Conservation (phyloP, 2,113 vertebrate species). For the Psophia crepitans region DNA sequence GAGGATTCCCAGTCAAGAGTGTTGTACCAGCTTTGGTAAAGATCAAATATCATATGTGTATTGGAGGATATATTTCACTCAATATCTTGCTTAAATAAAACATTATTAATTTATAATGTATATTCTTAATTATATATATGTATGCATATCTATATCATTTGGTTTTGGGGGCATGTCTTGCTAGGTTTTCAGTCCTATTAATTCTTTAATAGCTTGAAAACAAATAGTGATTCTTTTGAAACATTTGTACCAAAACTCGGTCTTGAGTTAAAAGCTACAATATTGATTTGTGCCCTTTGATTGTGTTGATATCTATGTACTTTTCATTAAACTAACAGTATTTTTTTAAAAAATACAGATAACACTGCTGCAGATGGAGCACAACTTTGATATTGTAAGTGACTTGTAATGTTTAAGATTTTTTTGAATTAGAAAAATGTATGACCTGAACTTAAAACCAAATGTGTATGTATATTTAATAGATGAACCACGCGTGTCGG, state of each 20-base stretch:
- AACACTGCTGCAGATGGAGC: slow-evolving; percentile 98
- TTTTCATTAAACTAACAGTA: not conserved
- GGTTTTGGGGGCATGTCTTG: not conserved
- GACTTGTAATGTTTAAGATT: not conserved
- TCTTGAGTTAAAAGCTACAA: not conserved
- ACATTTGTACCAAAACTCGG: not conserved
- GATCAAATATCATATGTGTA: not conserved
- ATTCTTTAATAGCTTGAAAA: not conserved
- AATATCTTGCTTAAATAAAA: not conserved
- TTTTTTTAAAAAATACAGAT: slow-evolving; percentile 79
- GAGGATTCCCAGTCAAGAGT: slow-evolving; percentile 97
- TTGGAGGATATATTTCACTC: not conserved
- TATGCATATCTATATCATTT: not conserved
- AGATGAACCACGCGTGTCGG: slow-evolving; percentile 99
- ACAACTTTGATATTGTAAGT: slow-evolving; percentile 99
- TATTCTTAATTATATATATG: not conserved
- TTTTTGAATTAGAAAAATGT: not conserved
- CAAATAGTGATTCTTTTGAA: not conserved
- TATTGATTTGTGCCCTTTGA: not conserved
- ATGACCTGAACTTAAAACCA: not conserved
- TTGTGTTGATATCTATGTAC: not conserved
- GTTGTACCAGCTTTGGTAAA: slow-evolving; percentile 97
- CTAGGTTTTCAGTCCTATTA: not conserved
- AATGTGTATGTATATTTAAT: not conserved
- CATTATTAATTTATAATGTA: not conserved